Evolutionary conservation across 2,888 invertebrate species (phyloP).

Genomic region (Himalopsyche anomala): DNA sequence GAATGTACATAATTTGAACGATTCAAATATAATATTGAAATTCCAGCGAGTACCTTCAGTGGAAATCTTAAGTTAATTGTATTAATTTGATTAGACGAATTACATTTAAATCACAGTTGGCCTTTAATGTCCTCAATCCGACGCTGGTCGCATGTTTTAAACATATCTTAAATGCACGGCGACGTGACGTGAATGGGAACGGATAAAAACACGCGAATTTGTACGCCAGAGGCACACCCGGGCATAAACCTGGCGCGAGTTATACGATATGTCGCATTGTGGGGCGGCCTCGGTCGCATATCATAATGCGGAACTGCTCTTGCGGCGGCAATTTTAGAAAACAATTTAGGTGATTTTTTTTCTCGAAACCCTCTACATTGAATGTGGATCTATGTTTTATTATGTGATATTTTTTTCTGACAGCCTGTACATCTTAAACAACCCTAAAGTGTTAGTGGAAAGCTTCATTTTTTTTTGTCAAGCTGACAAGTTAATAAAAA

Average conservation of each 20-base stretch:
- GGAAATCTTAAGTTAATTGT: no score
- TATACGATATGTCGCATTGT: conserved; percentile 31
- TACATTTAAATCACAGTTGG: not conserved
- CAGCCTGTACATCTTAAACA: no score
- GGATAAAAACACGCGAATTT: conserved; percentile 49
- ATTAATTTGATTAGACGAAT: no score
- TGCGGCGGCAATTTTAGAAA: conserved; percentile 14
- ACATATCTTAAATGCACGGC: conserved; percentile 56
- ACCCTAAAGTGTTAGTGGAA: no score
- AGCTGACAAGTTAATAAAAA: no score
- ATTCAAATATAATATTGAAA: no score
- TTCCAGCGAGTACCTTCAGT: no score
- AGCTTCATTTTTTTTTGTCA: no score
- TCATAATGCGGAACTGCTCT: conserved; percentile 25
- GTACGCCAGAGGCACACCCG: conserved; percentile 33
- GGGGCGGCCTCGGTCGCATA: conserved; percentile 34
- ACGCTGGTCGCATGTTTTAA: conserved; percentile 31
- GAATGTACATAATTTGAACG: no score
- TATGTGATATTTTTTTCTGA: not conserved
- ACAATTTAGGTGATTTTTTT: conserved; percentile 6
- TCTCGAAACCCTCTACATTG: not conserved
- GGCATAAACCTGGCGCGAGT: conserved; percentile 31
- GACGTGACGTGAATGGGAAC: conserved; percentile 54
- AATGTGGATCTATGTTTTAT: conserved; percentile 16
- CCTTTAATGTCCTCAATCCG: not conserved